Evolutionary conservation across 92 coral and sea anemone species (phyloP), one percentile per base, ranked within the genome.

Genomic region (Parazoanthus darwini): DNA sequence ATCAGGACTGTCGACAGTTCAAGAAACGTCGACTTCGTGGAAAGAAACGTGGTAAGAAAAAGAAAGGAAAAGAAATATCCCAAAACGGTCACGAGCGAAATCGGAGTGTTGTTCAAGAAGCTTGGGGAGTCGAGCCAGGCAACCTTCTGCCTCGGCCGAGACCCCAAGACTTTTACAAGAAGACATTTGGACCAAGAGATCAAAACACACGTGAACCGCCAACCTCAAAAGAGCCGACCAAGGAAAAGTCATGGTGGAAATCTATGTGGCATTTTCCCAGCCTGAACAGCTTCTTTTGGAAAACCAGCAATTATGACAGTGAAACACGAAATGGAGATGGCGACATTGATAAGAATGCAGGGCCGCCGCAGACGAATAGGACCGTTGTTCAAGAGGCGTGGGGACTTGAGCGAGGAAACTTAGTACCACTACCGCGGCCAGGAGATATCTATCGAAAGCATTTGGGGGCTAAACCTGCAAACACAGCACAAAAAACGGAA

Each of bases 371-470:
- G 11, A 39, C 7, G 20, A 56, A 58, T 6, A 71, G n/a, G 42
- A 46, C 25, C 10, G 77, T 65, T 82, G 56, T 82, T 38, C 86
- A 43, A 82, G 76, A 66, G 5, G 86, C 76, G 26, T 79, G 83
- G 68, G 83, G 67, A 26, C 65, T 20, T 4, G n/a, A 48, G 8
- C 83, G 25, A 82, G 56, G 54, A 8, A 66, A n/a, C 58, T 3
- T 67, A 15, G 75, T 66, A 8, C 20, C 51, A 4, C 16, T 18
- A 1, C 56, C 76, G 1, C 37, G 33, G 26, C 59, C 86, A 1
- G 26, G 38, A 23, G 86, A 82, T 7, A 56, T 67, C 26, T 82
- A 66, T 23, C 48, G 76, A 6, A n/a, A 66, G 63, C 43, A 77
- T n/a, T 66, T 66, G 42, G 77, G 86, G 4, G 77, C 76, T 37